These are phyloP conservation scores for Hypanus sabinus DNA, from an alignment of 2,113 vertebrate genomes.

Conservation along the genomic window DNA sequence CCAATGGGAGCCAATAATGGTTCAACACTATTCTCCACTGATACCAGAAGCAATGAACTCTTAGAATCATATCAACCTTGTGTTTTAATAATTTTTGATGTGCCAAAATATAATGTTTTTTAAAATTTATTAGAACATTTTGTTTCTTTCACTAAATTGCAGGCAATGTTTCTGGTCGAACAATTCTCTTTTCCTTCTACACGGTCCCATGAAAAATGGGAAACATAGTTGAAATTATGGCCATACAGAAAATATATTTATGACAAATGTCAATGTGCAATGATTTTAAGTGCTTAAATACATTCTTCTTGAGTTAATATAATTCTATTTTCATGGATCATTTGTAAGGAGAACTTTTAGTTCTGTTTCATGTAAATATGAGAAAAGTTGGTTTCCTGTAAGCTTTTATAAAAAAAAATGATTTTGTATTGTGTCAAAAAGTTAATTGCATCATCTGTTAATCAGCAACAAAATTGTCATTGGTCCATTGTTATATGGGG, in stretches of 20 bases:
- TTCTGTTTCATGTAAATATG: slow-evolving; percentile 8
- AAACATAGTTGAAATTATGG: background rate
- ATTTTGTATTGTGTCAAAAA: slow-evolving; percentile 23
- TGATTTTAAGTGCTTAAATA: background rate
- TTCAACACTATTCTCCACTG: background rate
- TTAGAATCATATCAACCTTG: background rate
- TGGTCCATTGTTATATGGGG: background rate
- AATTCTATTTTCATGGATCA: background rate
- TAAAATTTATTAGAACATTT: background rate
- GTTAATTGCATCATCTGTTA: background rate
- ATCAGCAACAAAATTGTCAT: background rate
- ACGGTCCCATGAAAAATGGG: background rate
- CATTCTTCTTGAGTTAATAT: background rate
- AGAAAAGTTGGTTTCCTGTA: background rate
- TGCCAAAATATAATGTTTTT: background rate
- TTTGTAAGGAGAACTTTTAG: background rate
- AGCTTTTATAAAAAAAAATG: background rate
- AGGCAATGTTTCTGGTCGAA: background rate
- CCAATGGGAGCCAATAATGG: too few relatives aligned
- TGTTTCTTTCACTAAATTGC: background rate
- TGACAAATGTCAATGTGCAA: background rate
- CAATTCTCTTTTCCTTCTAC: background rate
- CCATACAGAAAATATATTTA: slow-evolving; percentile 1
- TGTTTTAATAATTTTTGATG: slow-evolving; percentile 1
- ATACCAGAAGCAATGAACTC: background rate